Evolutionary conservation across 2,888 invertebrate genomes (phyloP).

Genomic region (Callyntrura guangdongensis): DNA sequence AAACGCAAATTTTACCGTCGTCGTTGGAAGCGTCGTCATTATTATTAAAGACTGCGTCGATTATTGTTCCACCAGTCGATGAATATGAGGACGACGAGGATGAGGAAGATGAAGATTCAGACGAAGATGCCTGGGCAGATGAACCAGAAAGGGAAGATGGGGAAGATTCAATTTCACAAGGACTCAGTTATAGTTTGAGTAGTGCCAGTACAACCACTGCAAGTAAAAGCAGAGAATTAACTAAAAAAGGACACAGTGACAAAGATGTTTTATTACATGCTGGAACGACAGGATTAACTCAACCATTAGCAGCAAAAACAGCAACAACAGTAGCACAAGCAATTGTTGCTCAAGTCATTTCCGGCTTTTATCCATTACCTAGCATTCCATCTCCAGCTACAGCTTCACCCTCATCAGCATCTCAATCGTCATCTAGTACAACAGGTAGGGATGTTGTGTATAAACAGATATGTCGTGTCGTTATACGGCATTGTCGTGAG

Average conservation of each 20-base stretch:
- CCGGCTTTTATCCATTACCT: constrained; percentile 72
- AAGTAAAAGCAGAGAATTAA: constrained; percentile 59
- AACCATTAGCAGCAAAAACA: constrained; percentile 38
- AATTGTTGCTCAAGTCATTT: constrained; percentile 79
- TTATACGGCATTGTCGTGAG: no score
- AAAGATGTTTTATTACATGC: not conserved
- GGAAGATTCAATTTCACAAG: constrained; percentile 71
- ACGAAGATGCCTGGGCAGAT: constrained; percentile 78
- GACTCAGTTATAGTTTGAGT: constrained; percentile 60
- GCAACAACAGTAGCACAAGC: constrained; percentile 51
- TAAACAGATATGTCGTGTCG: no score
- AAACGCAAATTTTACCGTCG: constrained; percentile 21
- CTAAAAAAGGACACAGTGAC: constrained; percentile 27
- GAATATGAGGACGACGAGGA: constrained; percentile 69
- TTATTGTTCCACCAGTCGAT: constrained; percentile 37
- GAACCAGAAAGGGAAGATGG: constrained; percentile 78
- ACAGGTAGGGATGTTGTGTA: constrained; percentile 3
- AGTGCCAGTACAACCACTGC: constrained; percentile 68
- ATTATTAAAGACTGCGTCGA: not conserved
- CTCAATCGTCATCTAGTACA: constrained; percentile 72
- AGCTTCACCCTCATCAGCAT: constrained; percentile 70
- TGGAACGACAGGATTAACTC: constrained; percentile 50
- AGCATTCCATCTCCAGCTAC: constrained; percentile 73
- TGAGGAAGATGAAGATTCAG: constrained; percentile 66
- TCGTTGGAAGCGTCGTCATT: not conserved